Conservation (phyloP, 92 coral and sea anemone genomes). For the Paramuricea clavata region DNA sequence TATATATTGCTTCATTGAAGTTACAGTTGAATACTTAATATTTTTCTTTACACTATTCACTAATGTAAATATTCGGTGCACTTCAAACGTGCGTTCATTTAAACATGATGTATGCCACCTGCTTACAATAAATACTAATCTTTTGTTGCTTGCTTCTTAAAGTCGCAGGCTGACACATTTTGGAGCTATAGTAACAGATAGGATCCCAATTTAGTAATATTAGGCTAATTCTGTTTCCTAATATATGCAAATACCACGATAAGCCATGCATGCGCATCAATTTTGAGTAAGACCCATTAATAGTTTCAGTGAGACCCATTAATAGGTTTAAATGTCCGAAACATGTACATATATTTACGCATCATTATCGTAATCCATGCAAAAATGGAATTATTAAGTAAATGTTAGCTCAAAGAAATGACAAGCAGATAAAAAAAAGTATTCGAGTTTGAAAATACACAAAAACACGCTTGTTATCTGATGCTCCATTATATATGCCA, state of each 20-base stretch:
- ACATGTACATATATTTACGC: background rate
- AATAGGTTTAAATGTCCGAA: background rate
- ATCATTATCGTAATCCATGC: background rate
- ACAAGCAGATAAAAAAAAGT: background rate
- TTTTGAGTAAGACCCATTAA: too few species aligned
- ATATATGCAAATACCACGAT: too few species aligned
- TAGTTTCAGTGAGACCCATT: too few species aligned
- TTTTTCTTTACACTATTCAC: background rate
- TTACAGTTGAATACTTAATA: background rate
- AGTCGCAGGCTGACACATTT: background rate
- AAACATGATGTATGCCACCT: background rate
- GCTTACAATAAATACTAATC: background rate
- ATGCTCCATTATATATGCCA: too few species aligned
- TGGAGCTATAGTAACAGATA: background rate
- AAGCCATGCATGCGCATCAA: too few species aligned
- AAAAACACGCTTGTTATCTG: background rate
- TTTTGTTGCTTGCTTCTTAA: background rate
- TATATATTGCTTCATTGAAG: background rate
- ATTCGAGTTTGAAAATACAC: background rate
- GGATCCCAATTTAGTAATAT: too few species aligned
- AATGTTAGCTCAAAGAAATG: background rate
- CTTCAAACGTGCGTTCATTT: background rate
- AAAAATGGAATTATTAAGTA: background rate
- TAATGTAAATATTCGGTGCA: background rate
- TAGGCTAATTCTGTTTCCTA: too few species aligned